These are phyloP conservation scores for Escarpia spicata DNA, from an alignment of 2,888 invertebrate genomes.

Conservation along the genomic window DNA sequence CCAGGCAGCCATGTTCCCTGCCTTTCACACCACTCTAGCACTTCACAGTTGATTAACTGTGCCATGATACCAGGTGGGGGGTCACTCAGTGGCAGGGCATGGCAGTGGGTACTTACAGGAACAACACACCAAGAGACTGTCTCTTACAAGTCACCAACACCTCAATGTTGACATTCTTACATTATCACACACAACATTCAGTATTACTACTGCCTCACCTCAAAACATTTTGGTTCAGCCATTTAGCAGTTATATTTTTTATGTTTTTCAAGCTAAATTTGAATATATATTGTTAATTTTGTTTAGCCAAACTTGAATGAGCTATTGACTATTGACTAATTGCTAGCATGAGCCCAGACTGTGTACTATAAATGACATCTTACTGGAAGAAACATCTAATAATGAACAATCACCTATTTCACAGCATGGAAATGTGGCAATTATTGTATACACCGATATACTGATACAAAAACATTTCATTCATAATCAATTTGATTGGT, in stretches of 20 bases:
- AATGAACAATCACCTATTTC: background rate
- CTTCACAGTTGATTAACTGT: constrained; percentile 16
- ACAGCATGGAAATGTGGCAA: background rate
- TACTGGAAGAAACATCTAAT: too few relatives aligned
- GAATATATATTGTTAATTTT: too few relatives aligned
- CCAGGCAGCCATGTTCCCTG: background rate
- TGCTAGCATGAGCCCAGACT: too few relatives aligned
- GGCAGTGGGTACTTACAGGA: background rate
- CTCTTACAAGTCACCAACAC: background rate
- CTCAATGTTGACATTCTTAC: background rate
- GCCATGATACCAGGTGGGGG: background rate
- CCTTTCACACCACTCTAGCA: background rate
- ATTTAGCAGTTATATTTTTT: too few relatives aligned
- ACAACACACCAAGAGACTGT: background rate
- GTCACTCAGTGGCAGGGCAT: background rate
- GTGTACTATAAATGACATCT: too few relatives aligned
- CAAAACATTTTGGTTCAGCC: background rate
- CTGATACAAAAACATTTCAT: background rate
- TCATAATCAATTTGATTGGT: background rate
- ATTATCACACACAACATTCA: background rate
- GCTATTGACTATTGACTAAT: too few relatives aligned
- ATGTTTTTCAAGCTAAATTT: too few relatives aligned
- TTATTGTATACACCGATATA: background rate
- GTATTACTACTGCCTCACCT: background rate
- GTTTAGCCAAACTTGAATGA: too few relatives aligned